Conservation (phyloP, 23 tunicate genomes). For the Trididemnum miniatum region DNA sequence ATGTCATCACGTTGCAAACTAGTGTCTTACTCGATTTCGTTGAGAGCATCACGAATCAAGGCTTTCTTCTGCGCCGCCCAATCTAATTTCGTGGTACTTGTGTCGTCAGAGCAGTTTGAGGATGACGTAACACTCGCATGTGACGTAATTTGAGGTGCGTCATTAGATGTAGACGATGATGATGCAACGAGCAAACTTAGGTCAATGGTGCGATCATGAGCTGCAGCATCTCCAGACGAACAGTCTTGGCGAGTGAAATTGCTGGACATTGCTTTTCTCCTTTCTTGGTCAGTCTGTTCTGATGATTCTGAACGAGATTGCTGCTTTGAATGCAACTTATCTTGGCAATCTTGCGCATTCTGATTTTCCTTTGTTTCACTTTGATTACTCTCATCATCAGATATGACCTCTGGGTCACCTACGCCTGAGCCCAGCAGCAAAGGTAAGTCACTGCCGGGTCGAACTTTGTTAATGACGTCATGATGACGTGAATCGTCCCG, state of each 20-base stretch:
- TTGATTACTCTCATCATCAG: background rate
- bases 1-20: too few species aligned
- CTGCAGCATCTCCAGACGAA: background rate
- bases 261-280: background rate
- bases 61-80: background rate
- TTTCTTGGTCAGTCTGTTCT: slow-evolving; percentile 13
- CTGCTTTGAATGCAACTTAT: background rate
- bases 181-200: background rate
- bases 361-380: background rate
- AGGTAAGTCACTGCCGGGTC: too few species aligned
- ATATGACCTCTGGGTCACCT: background rate
- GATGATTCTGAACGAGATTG: background rate
- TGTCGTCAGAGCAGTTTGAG: background rate
- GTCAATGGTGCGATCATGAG: background rate
- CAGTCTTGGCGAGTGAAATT: background rate
- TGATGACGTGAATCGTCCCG: too few species aligned
- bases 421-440: too few species aligned
- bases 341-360: background rate
- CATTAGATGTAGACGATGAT: background rate
- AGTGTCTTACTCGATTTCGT: slow-evolving; percentile 15
- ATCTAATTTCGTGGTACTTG: background rate
- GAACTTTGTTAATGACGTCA: too few species aligned
- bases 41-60: background rate
- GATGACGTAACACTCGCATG: background rate
- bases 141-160: slow-evolving; percentile 17